Evolutionary conservation across 2,113 vertebrate species (phyloP).

Genomic region (Hypanus sabinus): DNA sequence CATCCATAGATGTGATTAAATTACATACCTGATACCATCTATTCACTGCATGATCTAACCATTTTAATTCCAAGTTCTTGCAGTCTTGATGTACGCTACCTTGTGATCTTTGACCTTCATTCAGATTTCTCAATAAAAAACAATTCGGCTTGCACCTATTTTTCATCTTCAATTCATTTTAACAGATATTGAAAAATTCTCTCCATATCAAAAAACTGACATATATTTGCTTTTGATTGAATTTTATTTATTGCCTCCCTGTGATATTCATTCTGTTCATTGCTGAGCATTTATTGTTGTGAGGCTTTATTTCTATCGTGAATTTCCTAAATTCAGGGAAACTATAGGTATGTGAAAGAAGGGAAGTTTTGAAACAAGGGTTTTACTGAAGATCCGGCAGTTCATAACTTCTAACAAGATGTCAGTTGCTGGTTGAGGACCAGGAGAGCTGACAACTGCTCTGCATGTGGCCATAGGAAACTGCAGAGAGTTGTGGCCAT

Average conservation of each 20-base stretch:
- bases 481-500: too few relatives aligned
- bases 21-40: neutral
- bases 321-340: neutral
- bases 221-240: neutral
- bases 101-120: neutral
- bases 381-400: neutral
- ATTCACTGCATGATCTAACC: neutral
- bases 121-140: neutral
- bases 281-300: constrained; percentile 7
- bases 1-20: neutral
- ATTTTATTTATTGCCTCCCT: neutral
- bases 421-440: too few relatives aligned
- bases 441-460: too few relatives aligned
- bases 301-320: neutral
- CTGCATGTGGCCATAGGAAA: too few relatives aligned
- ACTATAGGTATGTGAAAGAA: neutral
- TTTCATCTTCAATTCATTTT: neutral
- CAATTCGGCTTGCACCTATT: neutral
- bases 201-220: neutral
- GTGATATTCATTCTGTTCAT: neutral
- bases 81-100: neutral
- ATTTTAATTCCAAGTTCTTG: neutral
- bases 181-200: neutral
- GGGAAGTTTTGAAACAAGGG: neutral
- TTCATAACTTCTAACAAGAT: neutral